Evolutionary conservation across 2,888 invertebrate species (phyloP).

Genomic region (Synergus itoensis): DNA sequence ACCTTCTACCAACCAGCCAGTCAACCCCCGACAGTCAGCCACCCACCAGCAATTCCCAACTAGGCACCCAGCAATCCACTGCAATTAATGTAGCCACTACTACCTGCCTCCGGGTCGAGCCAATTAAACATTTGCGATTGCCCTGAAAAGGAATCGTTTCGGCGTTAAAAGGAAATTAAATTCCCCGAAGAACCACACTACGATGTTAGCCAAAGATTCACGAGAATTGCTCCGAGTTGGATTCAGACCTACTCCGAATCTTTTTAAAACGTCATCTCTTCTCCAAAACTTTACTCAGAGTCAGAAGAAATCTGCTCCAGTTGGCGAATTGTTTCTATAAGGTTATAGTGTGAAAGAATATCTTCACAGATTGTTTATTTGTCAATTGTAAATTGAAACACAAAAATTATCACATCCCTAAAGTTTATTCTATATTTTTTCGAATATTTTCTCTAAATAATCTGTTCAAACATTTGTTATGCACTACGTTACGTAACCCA

Average conservation of each 20-base stretch:
- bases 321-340: no score
- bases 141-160: constrained; percentile 67
- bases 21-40: constrained; percentile 52
- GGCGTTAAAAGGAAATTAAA: constrained; percentile 68
- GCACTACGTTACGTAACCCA: not conserved
- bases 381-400: not conserved
- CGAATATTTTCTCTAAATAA: no score
- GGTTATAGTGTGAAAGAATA: no score
- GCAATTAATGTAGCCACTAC: constrained; percentile 74
- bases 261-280: not conserved
- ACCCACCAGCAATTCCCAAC: constrained; percentile 56
- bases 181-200: constrained; percentile 57
- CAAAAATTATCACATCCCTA: not conserved
- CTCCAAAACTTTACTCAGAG: not conserved
- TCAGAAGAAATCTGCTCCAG: no score
- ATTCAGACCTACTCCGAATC: not conserved
- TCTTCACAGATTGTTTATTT: not conserved
- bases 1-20: constrained; percentile 61
- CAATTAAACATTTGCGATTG: constrained; percentile 65
- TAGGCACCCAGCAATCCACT: constrained; percentile 64
- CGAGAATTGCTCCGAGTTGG: not conserved
- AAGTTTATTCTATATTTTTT: no score
- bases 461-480: not conserved
- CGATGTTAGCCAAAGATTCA: constrained; percentile 39
- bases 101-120: constrained; percentile 60